phyloP scores from a whole-genome alignment of 2,113 vertebrate genomes.

The Lathamus discolor region DNA sequence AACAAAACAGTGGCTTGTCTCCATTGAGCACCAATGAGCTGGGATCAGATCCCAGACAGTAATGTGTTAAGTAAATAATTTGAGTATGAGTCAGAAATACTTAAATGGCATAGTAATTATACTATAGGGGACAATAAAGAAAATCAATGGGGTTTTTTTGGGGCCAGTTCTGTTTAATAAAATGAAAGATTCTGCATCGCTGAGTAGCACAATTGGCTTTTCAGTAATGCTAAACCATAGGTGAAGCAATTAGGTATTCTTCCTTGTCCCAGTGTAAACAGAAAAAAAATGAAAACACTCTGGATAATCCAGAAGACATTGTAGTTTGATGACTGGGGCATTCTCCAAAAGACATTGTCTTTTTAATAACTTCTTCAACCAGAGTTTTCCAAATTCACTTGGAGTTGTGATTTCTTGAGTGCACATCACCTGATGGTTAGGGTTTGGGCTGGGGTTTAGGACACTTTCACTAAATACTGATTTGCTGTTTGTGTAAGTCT shows the following conservation, averaged over 20 bases:
- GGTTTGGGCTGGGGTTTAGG: neutral
- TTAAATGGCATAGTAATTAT: neutral
- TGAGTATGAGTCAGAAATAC: neutral
- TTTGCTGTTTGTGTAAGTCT: neutral
- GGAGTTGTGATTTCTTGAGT: neutral
- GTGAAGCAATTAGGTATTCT: neutral
- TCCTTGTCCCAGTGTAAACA: neutral
- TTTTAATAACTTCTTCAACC: neutral
- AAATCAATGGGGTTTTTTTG: neutral
- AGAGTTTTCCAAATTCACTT: neutral
- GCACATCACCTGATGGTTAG: fast-evolving
- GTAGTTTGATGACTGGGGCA: neutral
- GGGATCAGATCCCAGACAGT: neutral
- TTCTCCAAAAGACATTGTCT: neutral
- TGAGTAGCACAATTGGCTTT: neutral
- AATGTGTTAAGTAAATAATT: neutral
- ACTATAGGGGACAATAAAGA: neutral
- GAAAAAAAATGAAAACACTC: neutral
- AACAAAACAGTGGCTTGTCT: neutral
- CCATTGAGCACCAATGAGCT: neutral
- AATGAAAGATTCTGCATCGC: neutral
- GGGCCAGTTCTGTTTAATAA: neutral
- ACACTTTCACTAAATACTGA: neutral
- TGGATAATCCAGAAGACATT: neutral
- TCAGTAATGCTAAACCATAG: neutral